These are phyloP conservation scores for Drosophila truncata DNA, from an alignment of 1,140 invertebrate genomes.

Conservation along the genomic window DNA sequence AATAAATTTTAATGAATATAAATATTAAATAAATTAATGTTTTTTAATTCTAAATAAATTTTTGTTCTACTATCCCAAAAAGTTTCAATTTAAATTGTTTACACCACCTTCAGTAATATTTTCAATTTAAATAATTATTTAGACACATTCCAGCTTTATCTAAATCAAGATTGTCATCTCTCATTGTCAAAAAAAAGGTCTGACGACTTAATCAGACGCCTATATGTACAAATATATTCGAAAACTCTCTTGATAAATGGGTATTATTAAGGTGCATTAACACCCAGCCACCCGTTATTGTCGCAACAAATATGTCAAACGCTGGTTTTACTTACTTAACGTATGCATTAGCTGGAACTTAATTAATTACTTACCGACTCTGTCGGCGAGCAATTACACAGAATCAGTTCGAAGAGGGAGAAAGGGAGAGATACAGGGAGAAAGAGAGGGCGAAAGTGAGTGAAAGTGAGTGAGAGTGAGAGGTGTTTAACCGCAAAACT, in stretches of 20 bases:
- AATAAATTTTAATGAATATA: too few relatives aligned
- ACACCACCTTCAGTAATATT: neutral
- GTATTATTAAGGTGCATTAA: conserved; percentile 38
- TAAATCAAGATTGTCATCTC: conserved; percentile 11
- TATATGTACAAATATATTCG: neutral
- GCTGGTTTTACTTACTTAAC: conserved; percentile 37
- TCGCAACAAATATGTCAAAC: conserved; percentile 54
- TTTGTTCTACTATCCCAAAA: neutral
- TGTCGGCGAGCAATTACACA: conserved; percentile 30
- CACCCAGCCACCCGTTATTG: conserved; percentile 12
- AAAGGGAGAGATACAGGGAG: too few relatives aligned
- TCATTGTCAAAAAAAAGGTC: conserved; percentile 10
- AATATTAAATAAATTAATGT: neutral
- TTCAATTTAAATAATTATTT: neutral
- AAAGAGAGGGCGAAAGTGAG: neutral
- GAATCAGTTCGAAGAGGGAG: conserved; percentile 3
- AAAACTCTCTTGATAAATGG: conserved; percentile 39
- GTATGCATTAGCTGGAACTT: conserved; percentile 45
- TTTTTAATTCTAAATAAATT: neutral
- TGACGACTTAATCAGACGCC: conserved; percentile 16
- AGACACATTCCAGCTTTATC: conserved; percentile 3
- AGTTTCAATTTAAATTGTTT: neutral
- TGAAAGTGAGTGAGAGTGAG: neutral
- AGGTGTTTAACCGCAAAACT: conserved; percentile 32
- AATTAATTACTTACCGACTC: conserved; percentile 44